These are phyloP conservation scores for Hyalella azteca DNA, from an alignment of 2,888 invertebrate species.

Conservation along the genomic window DNA sequence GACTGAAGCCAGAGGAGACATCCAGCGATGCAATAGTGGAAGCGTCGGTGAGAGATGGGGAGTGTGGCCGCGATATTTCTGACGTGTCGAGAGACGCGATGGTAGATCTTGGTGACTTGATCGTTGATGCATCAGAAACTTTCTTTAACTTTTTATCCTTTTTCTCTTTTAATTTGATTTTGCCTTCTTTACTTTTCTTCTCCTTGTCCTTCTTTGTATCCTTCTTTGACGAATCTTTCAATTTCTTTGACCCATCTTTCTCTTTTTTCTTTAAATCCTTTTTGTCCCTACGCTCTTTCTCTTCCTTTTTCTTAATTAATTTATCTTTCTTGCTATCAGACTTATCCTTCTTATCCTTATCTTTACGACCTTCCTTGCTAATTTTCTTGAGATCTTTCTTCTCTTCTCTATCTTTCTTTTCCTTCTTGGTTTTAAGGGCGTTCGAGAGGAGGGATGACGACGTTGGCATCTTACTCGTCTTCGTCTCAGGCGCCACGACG, in stretches of 20 bases:
- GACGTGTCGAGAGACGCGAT: neutral
- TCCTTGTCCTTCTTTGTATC: constrained; percentile 29
- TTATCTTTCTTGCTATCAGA: constrained; percentile 38
- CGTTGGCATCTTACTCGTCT: neutral
- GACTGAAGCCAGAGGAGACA: neutral
- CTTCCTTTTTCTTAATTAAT: neutral
- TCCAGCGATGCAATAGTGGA: neutral
- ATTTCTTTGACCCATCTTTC: constrained; percentile 14
- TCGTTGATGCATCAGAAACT: constrained; percentile 3
- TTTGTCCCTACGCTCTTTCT: constrained; percentile 9
- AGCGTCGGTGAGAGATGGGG: neutral
- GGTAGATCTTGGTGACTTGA: neutral
- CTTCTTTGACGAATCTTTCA: neutral
- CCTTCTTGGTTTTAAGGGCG: constrained; percentile 32
- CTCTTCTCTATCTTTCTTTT: constrained; percentile 30
- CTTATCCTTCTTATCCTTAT: constrained; percentile 31
- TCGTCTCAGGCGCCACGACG: neutral
- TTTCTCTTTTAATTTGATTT: neutral
- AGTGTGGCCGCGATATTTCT: neutral
- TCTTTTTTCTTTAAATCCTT: constrained; percentile 39
- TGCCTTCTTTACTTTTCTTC: constrained; percentile 29
- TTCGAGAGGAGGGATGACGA: constrained; percentile 16
- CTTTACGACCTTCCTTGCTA: constrained; percentile 3
- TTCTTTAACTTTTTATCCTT: constrained; percentile 32
- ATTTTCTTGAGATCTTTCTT: constrained; percentile 18